phyloP scores from a whole-genome alignment of 2,113 vertebrate genomes.

The Takifugu bimaculatus region DNA sequence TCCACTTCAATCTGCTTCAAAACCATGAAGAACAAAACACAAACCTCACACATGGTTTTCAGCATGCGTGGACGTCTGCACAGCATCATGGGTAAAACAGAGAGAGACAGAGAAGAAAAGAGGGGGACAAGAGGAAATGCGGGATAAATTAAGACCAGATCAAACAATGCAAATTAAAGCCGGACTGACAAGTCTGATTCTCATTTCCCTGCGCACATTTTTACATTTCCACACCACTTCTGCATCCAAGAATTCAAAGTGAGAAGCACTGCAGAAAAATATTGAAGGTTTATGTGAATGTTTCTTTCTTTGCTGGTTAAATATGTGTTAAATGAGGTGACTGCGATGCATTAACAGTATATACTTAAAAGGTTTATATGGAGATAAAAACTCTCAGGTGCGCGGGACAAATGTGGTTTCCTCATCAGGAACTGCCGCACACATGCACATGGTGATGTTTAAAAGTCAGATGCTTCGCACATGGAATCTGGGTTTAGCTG shows the following conservation, averaged over 20 bases:
- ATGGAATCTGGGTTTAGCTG: not conserved
- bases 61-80: not conserved
- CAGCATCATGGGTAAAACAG: constrained; percentile 6
- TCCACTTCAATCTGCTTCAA: not conserved
- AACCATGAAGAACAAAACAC: not conserved
- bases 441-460: too few relatives aligned
- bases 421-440: too few relatives aligned
- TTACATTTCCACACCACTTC: not conserved
- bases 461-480: not conserved
- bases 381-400: too few relatives aligned
- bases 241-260: not conserved
- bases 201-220: constrained; percentile 3
- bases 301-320: too few relatives aligned
- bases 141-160: constrained; percentile 1
- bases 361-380: too few relatives aligned
- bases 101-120: not conserved
- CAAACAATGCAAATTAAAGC: constrained; percentile 13
- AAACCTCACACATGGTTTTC: not conserved
- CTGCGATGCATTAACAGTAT: too few relatives aligned
- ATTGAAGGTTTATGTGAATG: too few relatives aligned
- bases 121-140: not conserved
- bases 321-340: too few relatives aligned
- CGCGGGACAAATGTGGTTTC: too few relatives aligned
- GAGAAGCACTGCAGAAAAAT: too few relatives aligned
- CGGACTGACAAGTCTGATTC: not conserved